These are phyloP conservation scores for Balearica regulorum DNA, from an alignment of 2,797 vertebrate species.

Conservation along the genomic window DNA sequence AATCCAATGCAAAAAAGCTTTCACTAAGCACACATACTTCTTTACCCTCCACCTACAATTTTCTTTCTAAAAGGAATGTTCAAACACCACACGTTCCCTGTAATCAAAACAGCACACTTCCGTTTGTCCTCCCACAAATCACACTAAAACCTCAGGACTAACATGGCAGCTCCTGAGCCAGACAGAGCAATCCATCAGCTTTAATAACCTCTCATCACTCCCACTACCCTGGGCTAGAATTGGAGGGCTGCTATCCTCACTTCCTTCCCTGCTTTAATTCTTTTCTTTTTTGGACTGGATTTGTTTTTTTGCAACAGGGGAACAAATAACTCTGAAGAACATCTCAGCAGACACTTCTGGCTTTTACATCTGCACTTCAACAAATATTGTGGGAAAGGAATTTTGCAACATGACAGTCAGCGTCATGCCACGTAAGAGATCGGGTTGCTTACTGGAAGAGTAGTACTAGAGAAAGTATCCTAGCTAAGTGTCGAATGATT, in stretches of 20 bases:
- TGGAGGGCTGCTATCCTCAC: neutral
- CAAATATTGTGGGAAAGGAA: slow-evolving; percentile 72
- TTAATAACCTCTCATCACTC: neutral
- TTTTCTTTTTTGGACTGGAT: neutral
- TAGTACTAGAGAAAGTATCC: neutral
- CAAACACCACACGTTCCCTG: neutral
- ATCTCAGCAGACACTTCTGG: slow-evolving; percentile 82
- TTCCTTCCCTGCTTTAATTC: neutral
- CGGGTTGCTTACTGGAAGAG: neutral
- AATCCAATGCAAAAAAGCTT: neutral
- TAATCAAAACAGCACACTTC: slow-evolving; percentile 11
- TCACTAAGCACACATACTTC: neutral
- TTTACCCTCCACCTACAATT: neutral
- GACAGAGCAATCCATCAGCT: neutral
- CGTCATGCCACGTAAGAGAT: slow-evolving; percentile 76
- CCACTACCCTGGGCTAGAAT: neutral
- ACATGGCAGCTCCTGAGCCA: neutral
- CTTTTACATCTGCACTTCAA: slow-evolving; percentile 83
- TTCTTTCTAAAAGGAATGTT: neutral
- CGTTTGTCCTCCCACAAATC: slow-evolving; percentile 24
- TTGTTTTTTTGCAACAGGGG: slow-evolving; percentile 59
- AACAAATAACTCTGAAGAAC: slow-evolving; percentile 82
- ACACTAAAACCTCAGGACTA: neutral
- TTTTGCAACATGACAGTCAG: slow-evolving; percentile 85
- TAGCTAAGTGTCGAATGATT: neutral